Evolutionary conservation across 1,140 invertebrate genomes (phyloP).

Genomic region (Drosophila asahinai): DNA sequence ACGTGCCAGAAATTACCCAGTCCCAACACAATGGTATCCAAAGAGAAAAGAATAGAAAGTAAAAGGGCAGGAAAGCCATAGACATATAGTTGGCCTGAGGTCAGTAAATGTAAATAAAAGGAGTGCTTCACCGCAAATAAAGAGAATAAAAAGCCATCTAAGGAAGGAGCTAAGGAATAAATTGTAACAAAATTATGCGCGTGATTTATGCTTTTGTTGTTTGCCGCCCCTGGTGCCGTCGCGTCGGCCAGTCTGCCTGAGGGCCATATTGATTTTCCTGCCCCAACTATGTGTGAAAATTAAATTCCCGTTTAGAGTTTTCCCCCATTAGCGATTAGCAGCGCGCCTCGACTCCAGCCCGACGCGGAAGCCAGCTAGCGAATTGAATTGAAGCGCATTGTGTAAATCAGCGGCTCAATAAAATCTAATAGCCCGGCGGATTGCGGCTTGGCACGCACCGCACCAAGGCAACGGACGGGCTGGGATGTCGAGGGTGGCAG

Average conservation of each 20-base stretch:
- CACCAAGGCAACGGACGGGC: constrained; percentile 37
- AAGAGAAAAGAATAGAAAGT: neutral
- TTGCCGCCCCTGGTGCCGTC: constrained; percentile 2
- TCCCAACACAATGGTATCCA: constrained; percentile 9
- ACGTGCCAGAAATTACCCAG: constrained; percentile 68
- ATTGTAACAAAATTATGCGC: constrained; percentile 64
- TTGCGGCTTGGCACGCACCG: constrained; percentile 73
- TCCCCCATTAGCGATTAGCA: constrained; percentile 53
- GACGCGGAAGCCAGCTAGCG: constrained; percentile 13
- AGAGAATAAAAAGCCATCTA: constrained; percentile 13
- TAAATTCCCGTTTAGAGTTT: constrained; percentile 72
- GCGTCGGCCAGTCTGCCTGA: constrained; percentile 19
- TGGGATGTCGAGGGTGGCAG: constrained; percentile 12
- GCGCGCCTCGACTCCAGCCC: neutral
- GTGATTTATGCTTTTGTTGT: constrained; percentile 70
- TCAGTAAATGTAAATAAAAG: constrained; percentile 75
- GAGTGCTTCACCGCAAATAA: constrained; percentile 8
- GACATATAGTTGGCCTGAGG: constrained; percentile 30
- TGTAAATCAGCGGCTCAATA: constrained; percentile 82
- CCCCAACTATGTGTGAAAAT: constrained; percentile 73
- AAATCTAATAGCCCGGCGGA: constrained; percentile 79
- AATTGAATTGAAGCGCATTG: constrained; percentile 79
- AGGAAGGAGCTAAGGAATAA: constrained; percentile 46
- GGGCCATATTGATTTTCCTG: constrained; percentile 58
- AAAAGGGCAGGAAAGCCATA: constrained; percentile 8